phyloP scores from a whole-genome alignment of 1,140 invertebrate genomes.

The Drusus annulatus region DNA sequence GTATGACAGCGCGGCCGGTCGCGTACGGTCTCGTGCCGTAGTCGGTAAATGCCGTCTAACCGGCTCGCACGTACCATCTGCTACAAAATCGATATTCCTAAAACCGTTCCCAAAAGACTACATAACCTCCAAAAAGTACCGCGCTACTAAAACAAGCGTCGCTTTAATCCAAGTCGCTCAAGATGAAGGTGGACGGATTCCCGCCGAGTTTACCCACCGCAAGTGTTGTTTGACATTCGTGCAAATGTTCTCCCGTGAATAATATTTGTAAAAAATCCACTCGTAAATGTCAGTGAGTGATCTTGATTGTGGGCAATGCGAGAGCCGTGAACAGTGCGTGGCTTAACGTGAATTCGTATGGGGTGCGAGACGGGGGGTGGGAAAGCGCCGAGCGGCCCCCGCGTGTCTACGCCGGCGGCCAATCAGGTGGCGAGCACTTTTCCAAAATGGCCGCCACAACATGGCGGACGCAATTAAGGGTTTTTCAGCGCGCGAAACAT shows the following conservation, averaged over 20 bases:
- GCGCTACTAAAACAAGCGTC: not conserved
- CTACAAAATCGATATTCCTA: constrained; percentile 11
- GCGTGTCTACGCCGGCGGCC: constrained; percentile 42
- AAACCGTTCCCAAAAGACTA: not conserved
- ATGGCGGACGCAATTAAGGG: constrained; percentile 49
- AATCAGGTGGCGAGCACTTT: constrained; percentile 35
- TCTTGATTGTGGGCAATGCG: constrained; percentile 25
- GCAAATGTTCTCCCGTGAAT: constrained; percentile 10
- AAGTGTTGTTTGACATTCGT: constrained; percentile 16
- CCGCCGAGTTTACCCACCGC: not conserved
- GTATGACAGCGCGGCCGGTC: constrained; percentile 16
- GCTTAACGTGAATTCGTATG: constrained; percentile 36
- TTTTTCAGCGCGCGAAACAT: constrained; percentile 16
- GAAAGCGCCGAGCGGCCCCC: constrained; percentile 35
- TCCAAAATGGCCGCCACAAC: constrained; percentile 56
- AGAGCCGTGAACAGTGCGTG: constrained; percentile 32
- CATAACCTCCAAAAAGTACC: constrained; percentile 2
- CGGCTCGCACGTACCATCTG: constrained; percentile 17
- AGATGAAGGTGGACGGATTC: not conserved
- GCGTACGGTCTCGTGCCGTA: constrained; percentile 1
- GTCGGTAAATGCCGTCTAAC: constrained; percentile 34
- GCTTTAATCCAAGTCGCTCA: not conserved
- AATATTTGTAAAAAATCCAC: constrained; percentile 10
- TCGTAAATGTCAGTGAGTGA: constrained; percentile 26
- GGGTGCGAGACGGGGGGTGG: constrained; percentile 43